These are phyloP conservation scores for Argyresthia goedartella DNA, from an alignment of 2,888 invertebrate genomes.

Conservation along the genomic window DNA sequence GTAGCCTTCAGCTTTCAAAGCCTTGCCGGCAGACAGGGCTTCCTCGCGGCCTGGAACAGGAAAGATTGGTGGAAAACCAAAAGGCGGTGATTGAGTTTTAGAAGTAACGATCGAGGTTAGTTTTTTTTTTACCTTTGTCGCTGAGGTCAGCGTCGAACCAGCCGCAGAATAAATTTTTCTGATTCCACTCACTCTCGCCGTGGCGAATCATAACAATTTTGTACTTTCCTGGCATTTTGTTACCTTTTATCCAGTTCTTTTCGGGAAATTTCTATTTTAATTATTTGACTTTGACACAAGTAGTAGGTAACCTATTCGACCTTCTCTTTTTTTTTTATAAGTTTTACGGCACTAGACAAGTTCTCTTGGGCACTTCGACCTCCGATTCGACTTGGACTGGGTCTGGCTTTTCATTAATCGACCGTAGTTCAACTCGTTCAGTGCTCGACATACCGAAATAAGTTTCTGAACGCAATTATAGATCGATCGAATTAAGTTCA, in stretches of 20 bases:
- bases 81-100: background rate
- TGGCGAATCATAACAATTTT: slow-evolving; percentile 82
- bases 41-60: slow-evolving; percentile 71
- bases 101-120: background rate
- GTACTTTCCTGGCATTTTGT: slow-evolving; percentile 60
- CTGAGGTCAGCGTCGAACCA: slow-evolving; percentile 81
- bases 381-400: too few species aligned
- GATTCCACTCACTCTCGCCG: slow-evolving; percentile 83
- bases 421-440: too few species aligned
- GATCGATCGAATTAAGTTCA: too few species aligned
- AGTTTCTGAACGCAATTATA: too few species aligned
- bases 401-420: too few species aligned
- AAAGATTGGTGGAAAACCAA: background rate
- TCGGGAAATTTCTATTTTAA: background rate
- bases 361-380: too few species aligned
- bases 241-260: slow-evolving; percentile 15
- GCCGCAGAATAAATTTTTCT: slow-evolving; percentile 80
- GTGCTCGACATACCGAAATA: too few species aligned
- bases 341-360: too few species aligned
- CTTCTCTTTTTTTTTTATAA: too few species aligned
- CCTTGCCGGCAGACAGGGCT: slow-evolving; percentile 79
- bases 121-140: slow-evolving; percentile 69
- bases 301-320: slow-evolving; percentile 31
- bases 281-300: slow-evolving; percentile 26
- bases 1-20: slow-evolving; percentile 76